Percentiles rank a stretch among this genome's conserved stretches.
phyloP scores from a whole-genome alignment of 2,888 invertebrate species.

The Platerodrilus igneus region DNA sequence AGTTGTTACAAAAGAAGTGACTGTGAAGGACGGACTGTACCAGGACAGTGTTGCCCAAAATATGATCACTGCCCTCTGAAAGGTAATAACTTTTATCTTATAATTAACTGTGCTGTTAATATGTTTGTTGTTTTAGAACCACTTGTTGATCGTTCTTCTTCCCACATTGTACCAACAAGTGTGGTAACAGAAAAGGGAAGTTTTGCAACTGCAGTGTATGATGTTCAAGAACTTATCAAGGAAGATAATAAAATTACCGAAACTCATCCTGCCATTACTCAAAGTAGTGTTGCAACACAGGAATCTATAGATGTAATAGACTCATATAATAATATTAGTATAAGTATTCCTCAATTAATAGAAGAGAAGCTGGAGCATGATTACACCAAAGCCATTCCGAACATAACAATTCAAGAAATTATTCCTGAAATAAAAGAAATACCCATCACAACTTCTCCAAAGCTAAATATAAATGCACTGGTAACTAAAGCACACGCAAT shows the following conservation, averaged over 20 bases:
- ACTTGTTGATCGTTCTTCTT: slow-evolving; percentile 19
- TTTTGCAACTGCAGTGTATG: slow-evolving; percentile 14
- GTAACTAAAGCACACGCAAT: too few relatives aligned
- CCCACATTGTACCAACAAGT: slow-evolving; percentile 25
- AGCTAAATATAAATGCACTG: too few relatives aligned
- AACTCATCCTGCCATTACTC: slow-evolving; percentile 1
- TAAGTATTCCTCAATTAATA: too few relatives aligned
- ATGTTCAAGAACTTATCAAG: slow-evolving; percentile 16
- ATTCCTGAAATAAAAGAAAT: slow-evolving; percentile 50
- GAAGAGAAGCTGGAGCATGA: slow-evolving; percentile 19
- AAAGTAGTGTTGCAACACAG: slow-evolving; percentile 4
- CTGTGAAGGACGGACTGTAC: slow-evolving; percentile 66
- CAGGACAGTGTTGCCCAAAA: slow-evolving; percentile 74
- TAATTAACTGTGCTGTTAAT: slow-evolving; percentile 7
- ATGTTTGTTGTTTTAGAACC: too few relatives aligned
- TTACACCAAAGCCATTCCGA: slow-evolving; percentile 24
- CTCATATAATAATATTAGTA: slow-evolving; percentile 7
- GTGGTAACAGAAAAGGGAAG: slow-evolving; percentile 12
- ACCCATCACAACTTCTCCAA: slow-evolving; percentile 41
- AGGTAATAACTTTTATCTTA: slow-evolving; percentile 44
- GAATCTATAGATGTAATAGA: slow-evolving; percentile 5
- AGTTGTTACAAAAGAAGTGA: slow-evolving; percentile 73
- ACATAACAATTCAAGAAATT: slow-evolving; percentile 57
- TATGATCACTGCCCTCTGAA: slow-evolving; percentile 75
- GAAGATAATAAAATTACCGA: slow-evolving; percentile 26